Percentiles rank a stretch among this genome's conserved stretches.
Evolutionary conservation across 2,797 vertebrate species (phyloP).

Genomic region (Cryptoprocta ferox): DNA sequence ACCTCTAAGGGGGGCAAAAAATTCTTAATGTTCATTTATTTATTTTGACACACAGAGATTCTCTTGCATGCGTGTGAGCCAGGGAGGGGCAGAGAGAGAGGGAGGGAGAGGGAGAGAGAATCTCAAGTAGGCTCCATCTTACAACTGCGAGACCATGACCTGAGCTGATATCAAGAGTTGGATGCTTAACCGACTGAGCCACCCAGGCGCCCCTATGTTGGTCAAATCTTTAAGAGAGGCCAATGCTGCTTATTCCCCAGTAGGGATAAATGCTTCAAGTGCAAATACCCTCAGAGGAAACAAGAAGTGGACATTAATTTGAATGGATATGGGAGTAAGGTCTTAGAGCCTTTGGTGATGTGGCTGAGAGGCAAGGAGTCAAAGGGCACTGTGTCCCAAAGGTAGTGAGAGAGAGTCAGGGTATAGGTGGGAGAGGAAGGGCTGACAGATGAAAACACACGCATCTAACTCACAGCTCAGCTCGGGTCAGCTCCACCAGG

Average conservation of each 20-base stretch:
- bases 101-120: no score
- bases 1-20: not conserved
- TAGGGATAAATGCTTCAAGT: not conserved
- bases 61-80: no score
- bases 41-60: no score
- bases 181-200: no score
- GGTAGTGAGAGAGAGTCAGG: not conserved
- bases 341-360: not conserved
- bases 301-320: not conserved
- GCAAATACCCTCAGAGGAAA: not conserved
- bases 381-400: not conserved
- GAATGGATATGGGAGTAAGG: not conserved
- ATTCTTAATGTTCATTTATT: no score
- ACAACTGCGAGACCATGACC: no score
- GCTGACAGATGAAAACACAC: not conserved
- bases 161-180: no score
- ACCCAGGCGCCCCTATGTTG: not conserved
- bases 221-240: not conserved
- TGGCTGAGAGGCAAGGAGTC: not conserved
- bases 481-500: not conserved
- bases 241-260: not conserved
- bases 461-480: not conserved
- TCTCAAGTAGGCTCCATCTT: no score
- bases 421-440: not conserved
- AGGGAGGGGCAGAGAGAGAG: no score